Percentiles rank a stretch among this genome's conserved stretches.
phyloP scores from a whole-genome alignment of 1,140 invertebrate species.

The Araneus ventricosus region DNA sequence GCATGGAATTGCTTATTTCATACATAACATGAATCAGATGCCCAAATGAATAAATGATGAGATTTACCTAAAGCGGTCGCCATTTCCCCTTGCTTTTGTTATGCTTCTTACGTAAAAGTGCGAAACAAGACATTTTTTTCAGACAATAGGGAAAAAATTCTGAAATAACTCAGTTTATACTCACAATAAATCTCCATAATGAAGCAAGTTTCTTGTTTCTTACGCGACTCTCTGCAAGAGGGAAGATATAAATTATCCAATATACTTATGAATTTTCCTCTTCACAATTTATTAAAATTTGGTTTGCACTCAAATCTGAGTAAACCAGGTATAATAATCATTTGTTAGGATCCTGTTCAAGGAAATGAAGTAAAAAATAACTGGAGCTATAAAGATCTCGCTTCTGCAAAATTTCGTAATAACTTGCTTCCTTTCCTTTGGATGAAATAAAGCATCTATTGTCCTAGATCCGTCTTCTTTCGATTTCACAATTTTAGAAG shows the following conservation, averaged over 20 bases:
- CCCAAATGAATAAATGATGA: too few species aligned
- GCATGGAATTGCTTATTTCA: too few species aligned
- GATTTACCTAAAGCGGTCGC: too few species aligned
- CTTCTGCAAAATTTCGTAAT: not conserved
- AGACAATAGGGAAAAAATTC: too few species aligned
- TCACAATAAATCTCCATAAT: too few species aligned
- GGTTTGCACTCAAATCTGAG: not conserved
- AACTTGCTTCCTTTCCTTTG: not conserved
- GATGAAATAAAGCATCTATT: not conserved
- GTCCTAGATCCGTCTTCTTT: not conserved
- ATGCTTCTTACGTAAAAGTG: too few species aligned
- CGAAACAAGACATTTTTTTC: too few species aligned
- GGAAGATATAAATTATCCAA: not conserved
- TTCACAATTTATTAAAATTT: not conserved
- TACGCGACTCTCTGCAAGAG: too few species aligned
- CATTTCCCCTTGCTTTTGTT: too few species aligned
- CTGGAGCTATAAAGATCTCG: not conserved
- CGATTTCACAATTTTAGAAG: conserved; percentile 10
- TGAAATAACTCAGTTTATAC: too few species aligned
- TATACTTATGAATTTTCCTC: not conserved
- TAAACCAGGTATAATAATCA: not conserved
- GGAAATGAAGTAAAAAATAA: not conserved
- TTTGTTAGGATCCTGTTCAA: not conserved
- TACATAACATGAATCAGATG: too few species aligned
- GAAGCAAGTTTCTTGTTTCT: too few species aligned